A percentile compares a stretch with the other conserved stretches of the same genome.
These are phyloP conservation scores for Actinemys pallida DNA, from an alignment of 2,113 vertebrate genomes.

Conservation along the genomic window DNA sequence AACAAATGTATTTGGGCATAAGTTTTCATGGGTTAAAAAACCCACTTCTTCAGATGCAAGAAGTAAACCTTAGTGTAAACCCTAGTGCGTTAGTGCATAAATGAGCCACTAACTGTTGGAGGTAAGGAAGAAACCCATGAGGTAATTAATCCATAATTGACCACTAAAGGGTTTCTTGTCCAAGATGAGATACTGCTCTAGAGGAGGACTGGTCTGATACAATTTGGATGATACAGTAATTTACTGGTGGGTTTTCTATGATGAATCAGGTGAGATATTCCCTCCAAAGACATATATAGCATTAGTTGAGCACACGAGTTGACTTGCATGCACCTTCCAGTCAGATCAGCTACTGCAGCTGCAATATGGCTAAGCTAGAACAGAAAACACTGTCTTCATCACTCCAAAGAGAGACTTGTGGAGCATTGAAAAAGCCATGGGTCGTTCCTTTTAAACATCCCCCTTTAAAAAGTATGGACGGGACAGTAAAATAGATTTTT, in stretches of 20 bases:
- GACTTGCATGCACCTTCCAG: not conserved
- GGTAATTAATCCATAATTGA: not conserved
- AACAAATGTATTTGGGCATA: too few species aligned
- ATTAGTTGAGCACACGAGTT: not conserved
- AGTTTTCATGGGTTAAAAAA: too few species aligned
- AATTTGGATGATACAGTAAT: not conserved
- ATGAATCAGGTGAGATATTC: not conserved
- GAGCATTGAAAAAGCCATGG: accelerated
- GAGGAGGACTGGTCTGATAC: not conserved
- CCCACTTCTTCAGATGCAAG: too few species aligned
- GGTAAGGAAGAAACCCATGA: not conserved
- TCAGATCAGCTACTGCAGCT: not conserved
- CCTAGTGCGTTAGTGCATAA: not conserved
- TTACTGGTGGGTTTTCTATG: not conserved
- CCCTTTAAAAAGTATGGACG: not conserved
- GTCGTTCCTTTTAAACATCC: not conserved
- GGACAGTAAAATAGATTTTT: accelerated
- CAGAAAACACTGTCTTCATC: too few species aligned
- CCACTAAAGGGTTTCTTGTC: not conserved
- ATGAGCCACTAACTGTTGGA: not conserved
- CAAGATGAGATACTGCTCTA: not conserved
- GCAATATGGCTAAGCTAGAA: too few species aligned
- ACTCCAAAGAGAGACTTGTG: too few species aligned
- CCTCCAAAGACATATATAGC: not conserved
- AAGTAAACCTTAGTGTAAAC: not conserved